Conservation (phyloP, 2,888 invertebrate genomes). For the Coremacera marginata region DNA sequence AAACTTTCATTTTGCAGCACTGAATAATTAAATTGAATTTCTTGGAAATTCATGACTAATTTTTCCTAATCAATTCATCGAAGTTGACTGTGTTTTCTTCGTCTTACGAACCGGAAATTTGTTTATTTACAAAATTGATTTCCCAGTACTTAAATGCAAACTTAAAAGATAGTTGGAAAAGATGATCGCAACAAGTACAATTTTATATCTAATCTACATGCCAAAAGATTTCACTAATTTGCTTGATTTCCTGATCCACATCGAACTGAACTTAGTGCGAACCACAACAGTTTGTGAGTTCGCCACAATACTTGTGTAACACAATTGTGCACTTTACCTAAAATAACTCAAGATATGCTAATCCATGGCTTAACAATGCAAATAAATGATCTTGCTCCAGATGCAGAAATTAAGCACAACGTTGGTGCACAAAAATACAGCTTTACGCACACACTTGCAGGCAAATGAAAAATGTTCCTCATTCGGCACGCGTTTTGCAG, state of each 20-base stretch:
- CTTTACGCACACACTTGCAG: background rate
- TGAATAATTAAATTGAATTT: too few species aligned
- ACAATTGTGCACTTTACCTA: conserved; percentile 12
- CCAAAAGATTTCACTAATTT: background rate
- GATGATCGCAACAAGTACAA: too few species aligned
- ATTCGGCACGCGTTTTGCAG: background rate
- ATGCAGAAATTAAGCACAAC: conserved; percentile 17
- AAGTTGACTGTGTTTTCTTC: too few species aligned
- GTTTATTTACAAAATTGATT: too few species aligned
- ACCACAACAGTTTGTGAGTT: background rate
- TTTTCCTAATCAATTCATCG: too few species aligned
- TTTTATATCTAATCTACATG: too few species aligned
- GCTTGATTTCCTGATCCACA: background rate
- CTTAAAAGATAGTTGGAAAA: too few species aligned
- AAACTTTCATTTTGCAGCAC: too few species aligned
- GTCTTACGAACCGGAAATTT: too few species aligned
- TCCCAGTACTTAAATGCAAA: too few species aligned
- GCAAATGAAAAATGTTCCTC: background rate
- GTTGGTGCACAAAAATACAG: background rate
- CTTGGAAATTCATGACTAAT: too few species aligned
- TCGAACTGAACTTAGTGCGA: background rate
- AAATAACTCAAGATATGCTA: conserved; percentile 18
- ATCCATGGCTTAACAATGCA: conserved; percentile 30
- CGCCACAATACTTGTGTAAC: background rate
- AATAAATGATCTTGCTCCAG: conserved; percentile 32